These are phyloP conservation scores for Haliclona indistincta DNA, from an alignment of 37 sponge, comb jelly and placozoan species.

Conservation along the genomic window DNA sequence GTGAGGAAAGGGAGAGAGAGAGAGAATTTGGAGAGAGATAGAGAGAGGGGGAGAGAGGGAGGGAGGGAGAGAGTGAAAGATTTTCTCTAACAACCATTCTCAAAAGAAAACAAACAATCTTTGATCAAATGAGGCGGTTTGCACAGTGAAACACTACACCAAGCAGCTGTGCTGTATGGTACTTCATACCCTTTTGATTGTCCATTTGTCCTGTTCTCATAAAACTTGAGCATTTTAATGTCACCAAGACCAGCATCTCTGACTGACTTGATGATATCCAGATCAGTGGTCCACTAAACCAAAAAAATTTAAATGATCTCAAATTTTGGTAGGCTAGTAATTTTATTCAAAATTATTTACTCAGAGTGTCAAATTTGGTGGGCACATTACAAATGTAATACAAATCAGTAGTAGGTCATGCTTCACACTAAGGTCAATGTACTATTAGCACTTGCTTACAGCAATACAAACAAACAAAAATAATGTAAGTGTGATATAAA, in stretches of 20 bases:
- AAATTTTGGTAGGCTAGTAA: neutral
- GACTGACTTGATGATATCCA: slow-evolving; percentile 73
- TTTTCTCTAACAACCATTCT: neutral
- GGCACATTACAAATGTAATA: neutral
- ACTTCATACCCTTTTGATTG: slow-evolving; percentile 96
- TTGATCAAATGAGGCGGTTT: slow-evolving; percentile 4
- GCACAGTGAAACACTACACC: too few species aligned
- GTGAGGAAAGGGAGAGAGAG: neutral
- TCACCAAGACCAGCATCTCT: slow-evolving; percentile 56
- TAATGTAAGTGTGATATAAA: too few species aligned
- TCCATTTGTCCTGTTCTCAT: slow-evolving; percentile 95
- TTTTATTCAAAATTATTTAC: neutral
- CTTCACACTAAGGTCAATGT: too few species aligned
- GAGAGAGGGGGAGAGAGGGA: neutral
- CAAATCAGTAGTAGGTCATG: neutral
- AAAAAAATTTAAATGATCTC: neutral
- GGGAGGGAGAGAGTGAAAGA: too few species aligned
- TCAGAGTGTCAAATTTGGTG: neutral
- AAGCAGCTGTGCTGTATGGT: too few species aligned
- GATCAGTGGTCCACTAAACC: slow-evolving; percentile 90
- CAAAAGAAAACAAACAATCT: neutral
- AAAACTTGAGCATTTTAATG: slow-evolving; percentile 78
- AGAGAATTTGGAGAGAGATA: neutral
- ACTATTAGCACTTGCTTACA: too few species aligned
- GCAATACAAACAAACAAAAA: too few species aligned